Evolutionary conservation across 2,797 vertebrate species (phyloP).

Genomic region (Hypotaenidia philippensis): DNA sequence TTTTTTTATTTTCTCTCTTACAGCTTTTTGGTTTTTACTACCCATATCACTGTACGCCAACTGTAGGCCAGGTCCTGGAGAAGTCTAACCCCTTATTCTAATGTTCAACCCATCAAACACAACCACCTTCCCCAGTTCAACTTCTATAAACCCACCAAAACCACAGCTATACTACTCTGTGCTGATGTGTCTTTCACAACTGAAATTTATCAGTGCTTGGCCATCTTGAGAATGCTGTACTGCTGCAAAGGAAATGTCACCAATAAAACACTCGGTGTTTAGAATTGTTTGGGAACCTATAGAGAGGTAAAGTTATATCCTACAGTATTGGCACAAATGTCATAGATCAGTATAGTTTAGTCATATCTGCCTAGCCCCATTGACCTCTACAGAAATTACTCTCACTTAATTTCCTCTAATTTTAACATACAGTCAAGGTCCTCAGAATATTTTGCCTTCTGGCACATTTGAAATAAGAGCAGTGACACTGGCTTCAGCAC

Average conservation of each 20-base stretch:
- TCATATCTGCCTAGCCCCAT: not conserved
- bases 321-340: not conserved
- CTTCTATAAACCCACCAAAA: not conserved
- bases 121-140: not conserved
- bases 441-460: slow-evolving; percentile 33
- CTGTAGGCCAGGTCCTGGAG: not conserved
- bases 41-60: not conserved
- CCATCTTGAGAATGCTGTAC: not conserved
- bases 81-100: not conserved
- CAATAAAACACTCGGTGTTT: not conserved
- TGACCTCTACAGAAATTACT: not conserved
- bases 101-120: not conserved
- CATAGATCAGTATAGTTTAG: not conserved
- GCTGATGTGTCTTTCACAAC: not conserved
- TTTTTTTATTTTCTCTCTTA: not conserved
- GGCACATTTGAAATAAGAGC: slow-evolving; percentile 22
- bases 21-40: not conserved
- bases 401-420: not conserved
- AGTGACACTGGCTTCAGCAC: not conserved
- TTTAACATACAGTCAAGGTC: not conserved
- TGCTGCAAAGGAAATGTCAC: not conserved
- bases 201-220: not conserved
- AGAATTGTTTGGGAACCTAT: not conserved
- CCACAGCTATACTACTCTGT: not conserved
- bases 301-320: not conserved